Evolutionary conservation across 2,888 invertebrate genomes (phyloP).

Genomic region (Timema cristinae): DNA sequence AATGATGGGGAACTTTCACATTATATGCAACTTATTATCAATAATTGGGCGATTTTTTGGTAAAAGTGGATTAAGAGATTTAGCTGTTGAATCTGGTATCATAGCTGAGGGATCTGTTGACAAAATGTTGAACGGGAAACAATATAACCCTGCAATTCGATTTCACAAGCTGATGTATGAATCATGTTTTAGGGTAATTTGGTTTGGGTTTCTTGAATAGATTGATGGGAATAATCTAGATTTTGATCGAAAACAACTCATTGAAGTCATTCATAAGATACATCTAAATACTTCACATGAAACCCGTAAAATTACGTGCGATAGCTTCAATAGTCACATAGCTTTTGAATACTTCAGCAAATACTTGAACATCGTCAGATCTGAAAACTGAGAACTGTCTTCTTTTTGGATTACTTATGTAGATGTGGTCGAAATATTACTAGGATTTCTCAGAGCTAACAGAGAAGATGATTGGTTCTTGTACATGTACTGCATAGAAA

Average conservation of each 20-base stretch:
- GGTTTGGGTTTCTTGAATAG: not conserved
- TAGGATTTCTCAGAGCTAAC: not conserved
- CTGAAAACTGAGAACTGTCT: not conserved
- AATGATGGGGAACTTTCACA: slow-evolving; percentile 9
- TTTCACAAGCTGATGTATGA: slow-evolving; percentile 5
- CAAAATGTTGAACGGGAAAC: not conserved
- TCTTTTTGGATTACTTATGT: not conserved
- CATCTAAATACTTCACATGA: not conserved
- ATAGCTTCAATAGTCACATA: not conserved
- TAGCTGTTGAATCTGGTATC: not conserved
- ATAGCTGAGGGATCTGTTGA: slow-evolving; percentile 5
- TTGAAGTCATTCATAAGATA: not conserved
- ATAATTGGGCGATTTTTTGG: slow-evolving; percentile 1
- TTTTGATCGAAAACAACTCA: not conserved
- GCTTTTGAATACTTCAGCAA: slow-evolving; percentile 3
- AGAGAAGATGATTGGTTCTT: not conserved
- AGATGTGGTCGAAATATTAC: not conserved
- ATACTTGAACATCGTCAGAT: not conserved
- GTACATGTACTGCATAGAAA: not conserved
- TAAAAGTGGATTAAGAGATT: not conserved
- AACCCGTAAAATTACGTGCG: not conserved
- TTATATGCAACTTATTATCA: slow-evolving; percentile 5
- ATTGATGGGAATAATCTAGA: not conserved
- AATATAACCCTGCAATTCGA: not conserved
- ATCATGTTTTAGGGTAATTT: not conserved